Evolutionary conservation across 2,797 vertebrate genomes (phyloP).

Genomic region (Halcyon smyrnensis): DNA sequence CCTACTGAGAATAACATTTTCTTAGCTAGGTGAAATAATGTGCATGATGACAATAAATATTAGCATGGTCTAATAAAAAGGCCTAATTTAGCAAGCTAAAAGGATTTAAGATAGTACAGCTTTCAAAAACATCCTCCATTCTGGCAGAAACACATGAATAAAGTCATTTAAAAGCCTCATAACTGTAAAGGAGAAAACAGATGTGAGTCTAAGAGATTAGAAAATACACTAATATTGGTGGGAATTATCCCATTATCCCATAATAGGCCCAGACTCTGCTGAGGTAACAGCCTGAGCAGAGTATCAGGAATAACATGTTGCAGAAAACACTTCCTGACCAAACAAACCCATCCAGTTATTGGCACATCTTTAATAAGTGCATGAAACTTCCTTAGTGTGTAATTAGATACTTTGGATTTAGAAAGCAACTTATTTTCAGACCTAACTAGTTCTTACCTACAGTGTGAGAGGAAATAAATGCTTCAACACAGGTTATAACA

Average conservation of each 20-base stretch:
- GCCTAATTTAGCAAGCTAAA: background rate
- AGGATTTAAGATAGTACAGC: background rate
- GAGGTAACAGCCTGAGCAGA: background rate
- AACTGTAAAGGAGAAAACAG: background rate
- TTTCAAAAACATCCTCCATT: background rate
- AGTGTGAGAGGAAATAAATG: background rate
- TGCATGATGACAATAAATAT: background rate
- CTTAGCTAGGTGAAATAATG: background rate
- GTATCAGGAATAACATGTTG: background rate
- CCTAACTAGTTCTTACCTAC: background rate
- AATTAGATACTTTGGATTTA: background rate
- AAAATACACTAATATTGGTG: background rate
- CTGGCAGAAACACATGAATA: background rate
- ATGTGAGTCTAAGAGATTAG: background rate
- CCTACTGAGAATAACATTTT: background rate
- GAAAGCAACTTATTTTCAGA: background rate
- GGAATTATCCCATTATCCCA: background rate
- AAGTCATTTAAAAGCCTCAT: background rate
- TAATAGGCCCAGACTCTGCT: background rate
- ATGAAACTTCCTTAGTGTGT: background rate
- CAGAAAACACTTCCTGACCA: background rate
- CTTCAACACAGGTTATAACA: background rate
- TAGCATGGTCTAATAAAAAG: background rate
- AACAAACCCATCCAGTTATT: background rate
- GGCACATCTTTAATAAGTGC: background rate